A percentile compares a stretch with the other conserved stretches of the same genome.
These are phyloP conservation scores for Pelmatolapia mariae DNA, from an alignment of 2,113 vertebrate genomes.

Conservation along the genomic window DNA sequence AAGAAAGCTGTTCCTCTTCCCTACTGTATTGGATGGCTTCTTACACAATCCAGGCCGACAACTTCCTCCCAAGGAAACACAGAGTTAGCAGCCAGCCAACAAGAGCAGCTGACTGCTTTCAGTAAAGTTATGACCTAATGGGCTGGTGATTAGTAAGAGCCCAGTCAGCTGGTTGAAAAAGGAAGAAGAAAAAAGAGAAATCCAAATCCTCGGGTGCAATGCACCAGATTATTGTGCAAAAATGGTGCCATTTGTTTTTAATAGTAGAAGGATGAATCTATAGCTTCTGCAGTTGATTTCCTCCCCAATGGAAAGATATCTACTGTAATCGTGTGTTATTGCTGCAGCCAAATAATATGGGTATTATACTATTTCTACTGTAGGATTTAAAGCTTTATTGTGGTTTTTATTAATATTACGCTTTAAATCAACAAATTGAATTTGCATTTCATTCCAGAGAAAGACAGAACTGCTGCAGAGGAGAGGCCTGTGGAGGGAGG, in stretches of 20 bases:
- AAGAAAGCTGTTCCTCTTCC: conserved; percentile 1
- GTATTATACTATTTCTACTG: background rate
- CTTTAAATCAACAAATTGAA: background rate
- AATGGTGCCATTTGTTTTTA: background rate
- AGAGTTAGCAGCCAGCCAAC: background rate
- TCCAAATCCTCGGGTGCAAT: background rate
- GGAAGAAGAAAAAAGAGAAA: background rate
- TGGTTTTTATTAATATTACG: background rate
- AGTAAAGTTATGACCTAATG: conserved; percentile 36
- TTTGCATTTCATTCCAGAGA: conserved; percentile 31
- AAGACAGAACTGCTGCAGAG: conserved; percentile 27
- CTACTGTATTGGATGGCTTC: background rate
- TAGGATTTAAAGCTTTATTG: background rate
- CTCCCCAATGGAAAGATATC: background rate
- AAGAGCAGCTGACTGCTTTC: conserved; percentile 22
- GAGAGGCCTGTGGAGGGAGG: conserved; percentile 29
- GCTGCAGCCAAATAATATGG: background rate
- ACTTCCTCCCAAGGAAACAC: conserved; percentile 8
- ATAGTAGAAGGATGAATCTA: background rate
- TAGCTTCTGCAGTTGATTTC: background rate
- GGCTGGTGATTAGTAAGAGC: conserved; percentile 7
- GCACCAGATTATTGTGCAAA: background rate
- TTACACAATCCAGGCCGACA: background rate
- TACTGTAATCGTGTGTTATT: background rate
- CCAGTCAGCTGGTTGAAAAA: background rate